A percentile compares a stretch with the other conserved stretches of the same genome.
These are phyloP conservation scores for Pammene aurita DNA, from an alignment of 2,888 invertebrate genomes.

Conservation along the genomic window DNA sequence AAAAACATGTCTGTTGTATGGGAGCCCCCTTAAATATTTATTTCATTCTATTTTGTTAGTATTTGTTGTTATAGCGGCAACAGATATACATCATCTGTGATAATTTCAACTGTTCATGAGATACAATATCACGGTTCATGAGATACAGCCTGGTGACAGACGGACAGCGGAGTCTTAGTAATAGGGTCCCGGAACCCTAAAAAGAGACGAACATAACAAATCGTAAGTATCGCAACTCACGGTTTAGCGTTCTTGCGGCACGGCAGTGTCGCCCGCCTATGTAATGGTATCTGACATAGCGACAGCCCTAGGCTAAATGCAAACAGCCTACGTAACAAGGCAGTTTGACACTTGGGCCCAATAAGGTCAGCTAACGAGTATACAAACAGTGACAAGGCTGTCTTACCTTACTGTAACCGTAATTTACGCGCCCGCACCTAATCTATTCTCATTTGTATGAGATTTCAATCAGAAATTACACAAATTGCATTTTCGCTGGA, in stretches of 20 bases:
- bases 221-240: no score
- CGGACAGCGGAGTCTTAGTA: no score
- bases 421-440: conserved; percentile 13
- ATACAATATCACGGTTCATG: no score
- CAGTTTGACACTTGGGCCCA: conserved; percentile 43
- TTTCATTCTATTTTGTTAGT: no score
- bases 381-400: conserved; percentile 45
- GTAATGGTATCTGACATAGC: not conserved
- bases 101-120: no score
- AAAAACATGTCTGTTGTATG: no score
- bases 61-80: no score
- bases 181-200: no score
- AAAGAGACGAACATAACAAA: no score
- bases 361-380: conserved; percentile 48
- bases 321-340: conserved; percentile 22
- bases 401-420: conserved; percentile 17
- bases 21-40: no score
- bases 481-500: conserved; percentile 1
- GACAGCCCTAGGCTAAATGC: not conserved
- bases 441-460: conserved; percentile 7
- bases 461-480: conserved; percentile 27
- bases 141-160: no score
- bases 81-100: no score
- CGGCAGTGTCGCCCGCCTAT: not conserved
- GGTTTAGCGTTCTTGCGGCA: not conserved